phyloP scores from a whole-genome alignment of 1,140 invertebrate genomes.

The Coenobita brevimanus region DNA sequence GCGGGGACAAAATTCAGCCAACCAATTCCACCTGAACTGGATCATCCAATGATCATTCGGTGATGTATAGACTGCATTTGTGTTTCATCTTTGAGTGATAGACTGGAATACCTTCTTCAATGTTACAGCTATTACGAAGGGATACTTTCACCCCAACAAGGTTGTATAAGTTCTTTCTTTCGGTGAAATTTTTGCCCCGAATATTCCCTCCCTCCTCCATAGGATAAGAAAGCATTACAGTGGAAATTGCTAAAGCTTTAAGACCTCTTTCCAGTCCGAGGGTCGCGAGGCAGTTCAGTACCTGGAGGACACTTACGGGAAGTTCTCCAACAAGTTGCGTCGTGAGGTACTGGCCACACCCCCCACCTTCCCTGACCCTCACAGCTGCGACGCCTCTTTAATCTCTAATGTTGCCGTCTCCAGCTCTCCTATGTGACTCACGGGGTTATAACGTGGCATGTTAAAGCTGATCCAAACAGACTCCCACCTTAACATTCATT shows the following conservation, averaged over 20 bases:
- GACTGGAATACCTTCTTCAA: too few relatives aligned
- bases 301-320: constrained; percentile 53
- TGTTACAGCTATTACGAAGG: too few relatives aligned
- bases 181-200: too few relatives aligned
- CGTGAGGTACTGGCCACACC: constrained; percentile 26
- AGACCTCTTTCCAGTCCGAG: constrained; percentile 41
- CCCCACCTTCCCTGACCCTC: background rate
- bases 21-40: too few relatives aligned
- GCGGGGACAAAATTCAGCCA: too few relatives aligned
- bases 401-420: background rate
- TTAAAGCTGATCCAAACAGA: constrained; percentile 15
- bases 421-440: constrained; percentile 5
- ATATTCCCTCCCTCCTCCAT: background rate
- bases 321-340: constrained; percentile 49
- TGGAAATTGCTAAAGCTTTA: background rate
- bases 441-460: constrained; percentile 28
- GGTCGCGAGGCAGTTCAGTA: constrained; percentile 33
- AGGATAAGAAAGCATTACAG: background rate
- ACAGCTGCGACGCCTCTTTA: background rate
- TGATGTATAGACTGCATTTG: too few relatives aligned
- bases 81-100: too few relatives aligned
- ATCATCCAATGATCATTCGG: too few relatives aligned
- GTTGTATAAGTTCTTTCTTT: too few relatives aligned
- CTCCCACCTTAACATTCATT: constrained; percentile 5
- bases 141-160: too few relatives aligned